A percentile compares a stretch with the other conserved stretches of the same genome.
Evolutionary conservation across 2,888 invertebrate species (phyloP).

Genomic region (Diarsia mendica): DNA sequence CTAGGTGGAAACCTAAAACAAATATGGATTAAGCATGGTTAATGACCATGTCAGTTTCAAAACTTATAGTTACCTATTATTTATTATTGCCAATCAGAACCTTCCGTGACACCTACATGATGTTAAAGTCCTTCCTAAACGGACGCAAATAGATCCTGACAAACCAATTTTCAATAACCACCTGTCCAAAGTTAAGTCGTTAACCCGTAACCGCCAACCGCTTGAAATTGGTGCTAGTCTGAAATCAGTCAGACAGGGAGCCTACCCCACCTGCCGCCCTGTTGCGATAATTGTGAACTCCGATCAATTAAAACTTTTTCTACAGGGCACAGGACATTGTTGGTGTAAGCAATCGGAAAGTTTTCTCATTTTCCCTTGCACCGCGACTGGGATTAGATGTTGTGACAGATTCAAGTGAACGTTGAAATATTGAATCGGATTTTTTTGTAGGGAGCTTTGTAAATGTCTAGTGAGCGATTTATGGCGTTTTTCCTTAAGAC

Average conservation of each 20-base stretch:
- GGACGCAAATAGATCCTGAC: neutral
- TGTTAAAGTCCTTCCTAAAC: neutral
- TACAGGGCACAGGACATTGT: conserved; percentile 39
- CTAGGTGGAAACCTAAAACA: too few species aligned
- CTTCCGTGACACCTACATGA: neutral
- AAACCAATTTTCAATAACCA: conserved; percentile 26
- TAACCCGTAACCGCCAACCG: conserved; percentile 7
- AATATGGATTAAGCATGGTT: too few species aligned
- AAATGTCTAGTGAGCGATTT: neutral
- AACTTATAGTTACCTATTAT: too few species aligned
- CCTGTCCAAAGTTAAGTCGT: conserved; percentile 37
- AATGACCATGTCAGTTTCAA: too few species aligned
- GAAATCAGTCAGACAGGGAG: conserved; percentile 41
- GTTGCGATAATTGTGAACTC: conserved; percentile 41
- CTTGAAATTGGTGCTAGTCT: conserved; percentile 25
- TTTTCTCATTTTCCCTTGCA: conserved; percentile 68
- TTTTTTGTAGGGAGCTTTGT: neutral
- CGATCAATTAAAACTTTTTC: conserved; percentile 71
- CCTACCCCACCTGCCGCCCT: neutral
- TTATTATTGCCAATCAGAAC: neutral
- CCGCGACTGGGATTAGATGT: conserved; percentile 41
- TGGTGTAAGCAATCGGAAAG: conserved; percentile 61
- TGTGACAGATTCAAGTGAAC: conserved; percentile 38
- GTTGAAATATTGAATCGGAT: conserved; percentile 19
- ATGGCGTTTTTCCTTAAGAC: neutral